Percentiles rank a stretch among this genome's conserved stretches.
phyloP scores from a whole-genome alignment of 2,888 invertebrate genomes.

The Noctuana brunneofusca region DNA sequence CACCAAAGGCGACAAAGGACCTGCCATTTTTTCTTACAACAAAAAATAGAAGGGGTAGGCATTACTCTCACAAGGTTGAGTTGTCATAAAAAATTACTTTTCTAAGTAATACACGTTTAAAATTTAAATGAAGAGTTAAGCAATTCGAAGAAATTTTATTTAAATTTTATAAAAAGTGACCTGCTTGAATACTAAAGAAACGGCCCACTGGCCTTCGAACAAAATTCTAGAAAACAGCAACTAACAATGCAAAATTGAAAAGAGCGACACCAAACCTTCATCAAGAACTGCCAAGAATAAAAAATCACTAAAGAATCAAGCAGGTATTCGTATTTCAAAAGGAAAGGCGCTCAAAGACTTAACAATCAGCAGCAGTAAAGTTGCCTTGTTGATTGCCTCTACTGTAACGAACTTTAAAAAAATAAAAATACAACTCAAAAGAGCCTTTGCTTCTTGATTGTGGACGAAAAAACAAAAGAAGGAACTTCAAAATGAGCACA shows the following conservation, averaged over 20 bases:
- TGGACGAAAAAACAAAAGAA: slow-evolving; percentile 46
- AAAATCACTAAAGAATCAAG: slow-evolving; percentile 26
- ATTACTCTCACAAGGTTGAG: too few species aligned
- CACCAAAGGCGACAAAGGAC: slow-evolving; percentile 7
- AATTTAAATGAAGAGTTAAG: too few species aligned
- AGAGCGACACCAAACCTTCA: slow-evolving; percentile 28
- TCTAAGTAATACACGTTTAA: too few species aligned
- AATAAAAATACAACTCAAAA: slow-evolving; percentile 39
- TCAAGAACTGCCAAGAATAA: slow-evolving; percentile 22
- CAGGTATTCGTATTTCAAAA: slow-evolving; percentile 34
- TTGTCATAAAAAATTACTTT: too few species aligned
- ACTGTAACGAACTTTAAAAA: slow-evolving; percentile 35
- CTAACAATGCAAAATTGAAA: slow-evolving; percentile 29
- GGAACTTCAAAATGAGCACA: slow-evolving; percentile 49
- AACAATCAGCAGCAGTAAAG: slow-evolving; percentile 33
- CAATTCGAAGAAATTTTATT: slow-evolving; percentile 5
- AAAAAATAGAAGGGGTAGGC: background rate
- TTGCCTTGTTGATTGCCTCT: slow-evolving; percentile 36
- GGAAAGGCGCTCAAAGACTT: slow-evolving; percentile 34
- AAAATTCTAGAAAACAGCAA: slow-evolving; percentile 21
- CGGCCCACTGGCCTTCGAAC: slow-evolving; percentile 2
- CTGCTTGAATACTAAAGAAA: slow-evolving; percentile 12
- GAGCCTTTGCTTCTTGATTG: slow-evolving; percentile 44
- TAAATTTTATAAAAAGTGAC: slow-evolving; percentile 18
- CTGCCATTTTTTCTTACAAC: slow-evolving; percentile 3